Evolutionary conservation across 92 coral and sea anemone genomes (phyloP), one percentile per base, ranked within the genome.

Genomic region (Phenganax stokvisi): DNA sequence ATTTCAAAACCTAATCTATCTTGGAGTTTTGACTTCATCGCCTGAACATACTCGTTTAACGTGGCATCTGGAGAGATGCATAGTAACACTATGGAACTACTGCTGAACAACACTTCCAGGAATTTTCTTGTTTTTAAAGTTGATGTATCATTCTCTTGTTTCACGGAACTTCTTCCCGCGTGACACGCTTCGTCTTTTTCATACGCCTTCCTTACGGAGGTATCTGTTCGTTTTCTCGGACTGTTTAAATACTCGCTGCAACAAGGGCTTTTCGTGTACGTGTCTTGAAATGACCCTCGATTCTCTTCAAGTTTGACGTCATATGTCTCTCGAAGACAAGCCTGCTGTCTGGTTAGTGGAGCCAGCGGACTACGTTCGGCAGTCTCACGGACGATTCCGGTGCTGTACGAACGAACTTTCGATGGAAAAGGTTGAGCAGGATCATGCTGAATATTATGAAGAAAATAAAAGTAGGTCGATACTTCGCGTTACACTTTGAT

Each of bases 351-450:
- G 61, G 6, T 28, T 53, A 68, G 73, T 16, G 73, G 73, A 20
- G 54, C 69, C 62, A 79, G 27, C 27, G 72, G 74, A 16, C 51
- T 63, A 9, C 73, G 73, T 12, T 79, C 74, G 56, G 59, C 74
- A 29, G 61, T 16, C 28, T 79, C 83, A 28, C 83, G 83, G 31
- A 79, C 73, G 59, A 63, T 63, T 13, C 83, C 65, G 37, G 83
- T 79, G 30, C 83, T 79, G 74, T 79, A 79, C 12, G 83, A 51
- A 25, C 83, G 68, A 31, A 10, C 51, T 79, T 79, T 79, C 63
- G 62, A 29, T 27, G 57, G 74, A 44, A 10, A 62, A 51, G 5
- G 63, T 65, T 64, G 83, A 57, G 20, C 20, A 47, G 13, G 54
- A 3, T 62, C 31, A 8, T 30, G 73, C 83, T 63, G 15, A 8